Evolutionary conservation across 2,888 invertebrate species (phyloP).

Genomic region (Agelastica alni): DNA sequence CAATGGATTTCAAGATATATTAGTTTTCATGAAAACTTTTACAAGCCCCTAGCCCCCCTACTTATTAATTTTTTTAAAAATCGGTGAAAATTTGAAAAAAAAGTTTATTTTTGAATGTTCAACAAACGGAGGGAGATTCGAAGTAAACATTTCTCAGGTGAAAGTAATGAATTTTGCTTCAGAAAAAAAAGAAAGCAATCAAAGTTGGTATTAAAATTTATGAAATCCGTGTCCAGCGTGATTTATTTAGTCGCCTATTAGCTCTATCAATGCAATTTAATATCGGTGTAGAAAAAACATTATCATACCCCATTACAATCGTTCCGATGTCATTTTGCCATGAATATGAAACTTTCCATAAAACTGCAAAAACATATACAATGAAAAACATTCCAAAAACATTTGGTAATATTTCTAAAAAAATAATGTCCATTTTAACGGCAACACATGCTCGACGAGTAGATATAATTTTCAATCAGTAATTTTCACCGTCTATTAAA

Average conservation of each 20-base stretch:
- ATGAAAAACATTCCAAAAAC: background rate
- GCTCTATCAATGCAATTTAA: constrained; percentile 1
- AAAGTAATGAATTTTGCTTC: constrained; percentile 7
- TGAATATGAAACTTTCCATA: background rate
- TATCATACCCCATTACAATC: constrained; percentile 1
- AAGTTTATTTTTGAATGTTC: background rate
- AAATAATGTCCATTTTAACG: too few relatives aligned
- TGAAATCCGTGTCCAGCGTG: background rate
- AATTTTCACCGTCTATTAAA: constrained; percentile 1
- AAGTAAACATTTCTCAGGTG: background rate
- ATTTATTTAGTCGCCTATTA: background rate
- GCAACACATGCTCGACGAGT: too few relatives aligned
- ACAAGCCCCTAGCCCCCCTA: background rate
- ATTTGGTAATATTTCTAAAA: constrained; percentile 6
- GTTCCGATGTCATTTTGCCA: constrained; percentile 7
- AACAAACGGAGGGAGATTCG: background rate
- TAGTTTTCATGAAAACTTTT: background rate
- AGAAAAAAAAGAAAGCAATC: background rate
- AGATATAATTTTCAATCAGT: background rate
- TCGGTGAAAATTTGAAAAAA: background rate
- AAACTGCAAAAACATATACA: background rate
- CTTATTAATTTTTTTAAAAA: background rate
- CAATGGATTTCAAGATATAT: background rate
- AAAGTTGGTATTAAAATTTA: background rate
- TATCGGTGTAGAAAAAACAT: constrained; percentile 9